Conservation (phyloP, 2,113 vertebrate genomes). For the Aspiorhynchus laticeps region DNA sequence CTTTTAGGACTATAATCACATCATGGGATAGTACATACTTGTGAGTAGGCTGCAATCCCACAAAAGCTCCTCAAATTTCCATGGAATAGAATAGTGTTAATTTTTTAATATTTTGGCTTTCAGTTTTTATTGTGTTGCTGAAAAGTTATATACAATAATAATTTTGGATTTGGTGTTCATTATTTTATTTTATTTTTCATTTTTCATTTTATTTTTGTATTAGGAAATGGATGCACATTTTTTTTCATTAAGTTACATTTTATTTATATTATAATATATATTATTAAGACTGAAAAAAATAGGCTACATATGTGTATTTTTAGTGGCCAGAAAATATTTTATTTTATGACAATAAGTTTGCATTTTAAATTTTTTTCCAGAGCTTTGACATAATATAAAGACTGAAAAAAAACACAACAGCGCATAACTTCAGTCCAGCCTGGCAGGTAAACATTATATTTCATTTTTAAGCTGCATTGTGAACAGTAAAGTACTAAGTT, state of each 20-base stretch:
- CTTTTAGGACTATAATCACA: conserved; percentile 16
- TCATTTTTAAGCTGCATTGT: not conserved
- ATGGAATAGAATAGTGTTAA: not conserved
- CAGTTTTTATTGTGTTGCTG: not conserved
- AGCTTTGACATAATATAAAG: not conserved
- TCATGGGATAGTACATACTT: not conserved
- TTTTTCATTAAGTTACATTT: not conserved
- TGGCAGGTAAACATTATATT: not conserved
- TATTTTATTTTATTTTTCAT: too few species aligned
- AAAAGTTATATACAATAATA: too few species aligned
- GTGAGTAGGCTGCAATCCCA: not conserved
- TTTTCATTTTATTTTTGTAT: not conserved
- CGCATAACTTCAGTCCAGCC: not conserved
- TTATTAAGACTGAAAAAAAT: not conserved
- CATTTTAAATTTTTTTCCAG: not conserved
- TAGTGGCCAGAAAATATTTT: not conserved
- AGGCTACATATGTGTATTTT: not conserved
- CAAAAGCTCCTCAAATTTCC: not conserved
- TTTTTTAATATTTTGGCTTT: not conserved
- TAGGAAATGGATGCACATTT: too few species aligned
- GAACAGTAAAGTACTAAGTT: not conserved
- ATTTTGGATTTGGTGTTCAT: too few species aligned
- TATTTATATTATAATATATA: not conserved
- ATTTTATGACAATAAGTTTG: too few species aligned
- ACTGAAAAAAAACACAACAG: not conserved